phyloP scores from a whole-genome alignment of 2,888 invertebrate species.

The Leptopilina myrica region DNA sequence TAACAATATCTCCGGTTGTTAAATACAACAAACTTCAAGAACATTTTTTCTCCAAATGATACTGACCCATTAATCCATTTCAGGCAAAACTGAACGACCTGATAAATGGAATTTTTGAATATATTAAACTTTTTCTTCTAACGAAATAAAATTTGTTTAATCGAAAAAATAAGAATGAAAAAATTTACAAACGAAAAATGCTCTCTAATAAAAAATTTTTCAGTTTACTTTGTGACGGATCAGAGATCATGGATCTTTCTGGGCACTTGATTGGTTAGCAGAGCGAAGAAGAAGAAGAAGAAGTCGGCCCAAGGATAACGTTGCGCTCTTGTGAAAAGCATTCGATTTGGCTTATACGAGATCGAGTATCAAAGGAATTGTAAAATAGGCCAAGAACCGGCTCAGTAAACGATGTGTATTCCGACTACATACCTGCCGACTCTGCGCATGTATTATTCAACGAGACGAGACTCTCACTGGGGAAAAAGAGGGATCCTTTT shows the following conservation, averaged over 20 bases:
- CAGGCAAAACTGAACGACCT: too few relatives aligned
- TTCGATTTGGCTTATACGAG: slow-evolving; percentile 36
- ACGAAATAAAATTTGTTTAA: too few relatives aligned
- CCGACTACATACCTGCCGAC: slow-evolving; percentile 35
- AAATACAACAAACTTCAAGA: too few relatives aligned
- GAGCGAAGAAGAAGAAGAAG: slow-evolving; percentile 10
- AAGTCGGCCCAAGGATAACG: slow-evolving; percentile 28
- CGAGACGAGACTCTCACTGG: slow-evolving; percentile 8
- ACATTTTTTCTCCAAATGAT: too few relatives aligned
- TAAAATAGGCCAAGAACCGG: slow-evolving; percentile 45
- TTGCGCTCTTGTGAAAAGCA: slow-evolving; percentile 34
- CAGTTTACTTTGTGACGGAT: slow-evolving; percentile 14
- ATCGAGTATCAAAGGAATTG: slow-evolving; percentile 44
- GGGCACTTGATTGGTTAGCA: slow-evolving; percentile 28
- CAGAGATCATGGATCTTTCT: slow-evolving; percentile 23
- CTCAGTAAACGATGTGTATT: slow-evolving; percentile 42
- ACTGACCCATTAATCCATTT: too few relatives aligned
- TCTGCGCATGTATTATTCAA: slow-evolving; percentile 43
- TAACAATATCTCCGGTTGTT: too few relatives aligned
- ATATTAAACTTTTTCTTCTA: too few relatives aligned
- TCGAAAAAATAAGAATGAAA: too few relatives aligned
- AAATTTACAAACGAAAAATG: too few relatives aligned
- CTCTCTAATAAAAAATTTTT: not conserved
- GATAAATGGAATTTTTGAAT: too few relatives aligned
- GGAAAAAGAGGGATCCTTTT: slow-evolving; percentile 12